phyloP scores from a whole-genome alignment of 1,140 invertebrate genomes.

The Rhizoglyphus robini region DNA sequence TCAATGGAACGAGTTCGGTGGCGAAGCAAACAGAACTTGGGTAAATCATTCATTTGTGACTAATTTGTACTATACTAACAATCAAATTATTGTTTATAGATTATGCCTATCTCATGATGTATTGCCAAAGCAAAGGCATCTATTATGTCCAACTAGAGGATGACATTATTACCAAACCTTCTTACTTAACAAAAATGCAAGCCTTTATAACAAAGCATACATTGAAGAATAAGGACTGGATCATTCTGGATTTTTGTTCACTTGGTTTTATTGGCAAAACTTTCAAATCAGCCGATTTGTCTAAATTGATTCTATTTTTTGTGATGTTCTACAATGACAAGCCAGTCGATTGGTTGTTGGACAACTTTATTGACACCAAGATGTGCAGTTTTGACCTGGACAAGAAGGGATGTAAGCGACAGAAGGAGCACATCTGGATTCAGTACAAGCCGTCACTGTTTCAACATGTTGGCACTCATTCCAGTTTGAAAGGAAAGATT shows the following conservation, averaged over 20 bases:
- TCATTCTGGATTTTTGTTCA: slow-evolving; percentile 85
- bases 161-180: slow-evolving; percentile 74
- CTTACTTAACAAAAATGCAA: slow-evolving; percentile 72
- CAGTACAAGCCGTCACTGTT: slow-evolving; percentile 68
- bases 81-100: slow-evolving; percentile 39
- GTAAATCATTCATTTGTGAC: not conserved
- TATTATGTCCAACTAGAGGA: slow-evolving; percentile 73
- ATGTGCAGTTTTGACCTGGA: slow-evolving; percentile 74
- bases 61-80: too few relatives aligned
- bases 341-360: slow-evolving; percentile 90
- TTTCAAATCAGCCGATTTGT: slow-evolving; percentile 75
- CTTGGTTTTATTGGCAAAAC: slow-evolving; percentile 87
- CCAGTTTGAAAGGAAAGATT: slow-evolving; percentile 88
- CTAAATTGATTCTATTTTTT: slow-evolving; percentile 78
- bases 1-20: slow-evolving; percentile 71
- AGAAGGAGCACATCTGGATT: slow-evolving; percentile 63
- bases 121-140: slow-evolving; percentile 52
- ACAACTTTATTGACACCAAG: slow-evolving; percentile 76
- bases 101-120: slow-evolving; percentile 90
- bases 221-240: slow-evolving; percentile 62
- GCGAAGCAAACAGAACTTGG: slow-evolving; percentile 87
- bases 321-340: slow-evolving; percentile 90
- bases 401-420: slow-evolving; percentile 62
- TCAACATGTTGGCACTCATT: slow-evolving; percentile 89
- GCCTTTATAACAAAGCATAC: slow-evolving; percentile 62